A percentile compares a stretch with the other conserved stretches of the same genome.
Evolutionary conservation across 2,888 invertebrate species (phyloP).

Genomic region (Drosophila acutilabella): DNA sequence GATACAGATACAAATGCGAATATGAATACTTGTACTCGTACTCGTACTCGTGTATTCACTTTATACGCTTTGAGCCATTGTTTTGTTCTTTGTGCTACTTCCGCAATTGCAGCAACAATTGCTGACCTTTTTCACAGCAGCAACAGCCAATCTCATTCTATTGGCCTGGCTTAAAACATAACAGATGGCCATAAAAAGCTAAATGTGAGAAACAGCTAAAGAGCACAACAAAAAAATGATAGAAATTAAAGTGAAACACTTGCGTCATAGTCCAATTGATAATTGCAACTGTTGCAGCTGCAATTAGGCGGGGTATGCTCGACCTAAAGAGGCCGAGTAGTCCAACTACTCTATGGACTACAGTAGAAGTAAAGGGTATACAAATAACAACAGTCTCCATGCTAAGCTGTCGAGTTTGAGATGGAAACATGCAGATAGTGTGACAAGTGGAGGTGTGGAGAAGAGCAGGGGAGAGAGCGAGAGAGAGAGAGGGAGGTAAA

Average conservation of each 20-base stretch:
- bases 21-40: conserved; percentile 5
- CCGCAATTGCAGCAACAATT: conserved; percentile 55
- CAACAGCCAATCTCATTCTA: conserved; percentile 6
- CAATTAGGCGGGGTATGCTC: too few species aligned
- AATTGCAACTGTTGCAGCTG: conserved; percentile 10
- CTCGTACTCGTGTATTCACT: conserved; percentile 10
- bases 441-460: conserved; percentile 2
- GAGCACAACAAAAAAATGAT: neutral
- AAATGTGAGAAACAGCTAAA: conserved; percentile 21
- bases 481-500: neutral
- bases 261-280: conserved; percentile 28
- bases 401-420: neutral
- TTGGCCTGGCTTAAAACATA: conserved; percentile 5
- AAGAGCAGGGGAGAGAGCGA: conserved; percentile 3
- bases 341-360: neutral
- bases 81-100: conserved; percentile 37
- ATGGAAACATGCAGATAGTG: conserved; percentile 16
- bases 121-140: conserved; percentile 56
- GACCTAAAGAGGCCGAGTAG: too few species aligned
- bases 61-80: conserved; percentile 5
- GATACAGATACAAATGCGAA: neutral
- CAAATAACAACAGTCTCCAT: neutral
- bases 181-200: conserved; percentile 21
- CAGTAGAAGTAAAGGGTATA: neutral
- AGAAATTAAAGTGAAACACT: conserved; percentile 1